Percentiles rank a stretch among this genome's conserved stretches.
Conservation (phyloP, 2,888 invertebrate species). For the Imbricaverruca yamaguchii region DNA sequence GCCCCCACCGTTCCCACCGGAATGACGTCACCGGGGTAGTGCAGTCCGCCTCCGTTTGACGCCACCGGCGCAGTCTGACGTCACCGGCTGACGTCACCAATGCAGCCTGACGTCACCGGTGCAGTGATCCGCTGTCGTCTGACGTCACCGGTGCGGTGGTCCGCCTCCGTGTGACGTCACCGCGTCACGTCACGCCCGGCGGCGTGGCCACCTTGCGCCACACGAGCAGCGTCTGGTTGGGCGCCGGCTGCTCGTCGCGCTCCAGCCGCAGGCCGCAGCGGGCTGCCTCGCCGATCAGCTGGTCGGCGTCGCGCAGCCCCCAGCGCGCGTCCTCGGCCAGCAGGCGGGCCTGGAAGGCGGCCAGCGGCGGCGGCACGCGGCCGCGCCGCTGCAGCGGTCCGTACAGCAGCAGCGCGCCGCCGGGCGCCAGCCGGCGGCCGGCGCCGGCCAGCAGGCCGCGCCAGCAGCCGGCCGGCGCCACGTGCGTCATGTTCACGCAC, state of each 20-base stretch:
- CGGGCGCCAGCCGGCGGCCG: conserved; percentile 2
- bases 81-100: too few species aligned
- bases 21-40: too few species aligned
- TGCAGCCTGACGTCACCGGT: too few species aligned
- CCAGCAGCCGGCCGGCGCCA: neutral
- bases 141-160: too few species aligned
- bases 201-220: neutral
- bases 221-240: neutral
- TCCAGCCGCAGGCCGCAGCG: neutral
- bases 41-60: too few species aligned
- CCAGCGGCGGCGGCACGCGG: neutral
- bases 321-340: neutral
- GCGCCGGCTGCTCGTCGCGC: neutral
- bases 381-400: neutral
- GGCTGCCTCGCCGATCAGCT: neutral
- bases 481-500: conserved; percentile 17
- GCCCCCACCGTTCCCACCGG: too few species aligned
- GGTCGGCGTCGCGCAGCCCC: neutral
- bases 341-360: neutral
- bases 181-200: too few species aligned
- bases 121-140: too few species aligned
- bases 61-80: too few species aligned
- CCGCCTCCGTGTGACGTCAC: too few species aligned
- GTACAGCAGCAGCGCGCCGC: neutral
- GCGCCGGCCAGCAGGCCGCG: neutral